Evolutionary conservation across 2,888 invertebrate genomes (phyloP).

Genomic region (Subacronicta megacephala): DNA sequence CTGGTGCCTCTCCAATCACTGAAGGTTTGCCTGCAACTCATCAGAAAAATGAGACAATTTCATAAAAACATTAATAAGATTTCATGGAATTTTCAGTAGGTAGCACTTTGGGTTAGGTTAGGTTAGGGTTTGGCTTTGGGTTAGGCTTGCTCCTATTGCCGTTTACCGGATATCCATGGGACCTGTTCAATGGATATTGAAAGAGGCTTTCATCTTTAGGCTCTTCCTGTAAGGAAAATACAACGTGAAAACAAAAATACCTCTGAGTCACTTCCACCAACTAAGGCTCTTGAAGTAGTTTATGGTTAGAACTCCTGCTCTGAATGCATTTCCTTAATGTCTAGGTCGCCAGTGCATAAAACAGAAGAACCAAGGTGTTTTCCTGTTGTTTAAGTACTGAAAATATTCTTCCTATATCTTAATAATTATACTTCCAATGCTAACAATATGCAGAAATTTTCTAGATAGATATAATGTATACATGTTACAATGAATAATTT

Average conservation of each 20-base stretch:
- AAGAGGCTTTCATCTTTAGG: too few species aligned
- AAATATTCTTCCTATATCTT: conserved; percentile 38
- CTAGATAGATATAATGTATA: not conserved
- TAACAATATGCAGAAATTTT: not conserved
- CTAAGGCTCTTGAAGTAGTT: conserved; percentile 8
- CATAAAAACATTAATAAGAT: too few species aligned
- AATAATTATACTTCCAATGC: conserved; percentile 19
- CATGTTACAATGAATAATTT: not conserved
- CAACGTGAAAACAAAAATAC: not conserved
- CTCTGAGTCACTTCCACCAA: not conserved
- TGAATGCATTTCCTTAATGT: conserved; percentile 44
- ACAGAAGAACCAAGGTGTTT: conserved; percentile 48
- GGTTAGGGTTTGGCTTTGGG: too few species aligned
- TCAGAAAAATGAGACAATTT: too few species aligned
- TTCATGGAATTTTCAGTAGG: too few species aligned
- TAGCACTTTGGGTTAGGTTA: too few species aligned
- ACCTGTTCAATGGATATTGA: too few species aligned
- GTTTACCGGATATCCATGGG: too few species aligned
- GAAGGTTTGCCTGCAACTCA: too few species aligned
- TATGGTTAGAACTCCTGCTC: conserved; percentile 32
- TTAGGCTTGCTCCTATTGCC: too few species aligned
- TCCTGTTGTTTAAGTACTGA: conserved; percentile 45
- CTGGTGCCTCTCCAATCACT: too few species aligned
- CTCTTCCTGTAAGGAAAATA: conserved; percentile 20
- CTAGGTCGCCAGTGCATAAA: conserved; percentile 40